phyloP scores from a whole-genome alignment of 2,797 vertebrate species.

The Limosa lapponica region DNA sequence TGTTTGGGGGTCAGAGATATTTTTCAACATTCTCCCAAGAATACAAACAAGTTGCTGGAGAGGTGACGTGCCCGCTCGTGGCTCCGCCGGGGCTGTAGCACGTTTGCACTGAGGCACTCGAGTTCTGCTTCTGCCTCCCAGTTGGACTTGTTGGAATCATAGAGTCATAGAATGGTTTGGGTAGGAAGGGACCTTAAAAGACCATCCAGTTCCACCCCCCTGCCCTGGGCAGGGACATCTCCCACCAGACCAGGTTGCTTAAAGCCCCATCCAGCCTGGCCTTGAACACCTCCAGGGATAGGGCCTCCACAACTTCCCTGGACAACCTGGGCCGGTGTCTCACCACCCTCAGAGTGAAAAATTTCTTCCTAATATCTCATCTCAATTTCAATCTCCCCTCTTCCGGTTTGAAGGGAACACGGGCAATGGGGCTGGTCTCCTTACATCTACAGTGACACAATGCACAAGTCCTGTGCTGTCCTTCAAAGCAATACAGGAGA shows the following conservation, averaged over 20 bases:
- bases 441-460: background rate
- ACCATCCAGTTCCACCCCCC: too few species aligned
- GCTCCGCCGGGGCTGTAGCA: background rate
- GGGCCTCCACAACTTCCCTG: background rate
- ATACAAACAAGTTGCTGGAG: constrained; percentile 61
- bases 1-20: constrained; percentile 69
- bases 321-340: background rate
- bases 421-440: background rate
- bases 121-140: background rate
- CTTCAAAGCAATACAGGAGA: background rate
- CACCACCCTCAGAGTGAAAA: background rate
- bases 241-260: too few species aligned
- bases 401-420: background rate
- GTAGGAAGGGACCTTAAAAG: too few species aligned
- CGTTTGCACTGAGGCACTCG: fast-evolving
- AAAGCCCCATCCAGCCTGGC: too few species aligned
- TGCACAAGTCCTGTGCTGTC: background rate
- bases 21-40: constrained; percentile 70
- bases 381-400: background rate
- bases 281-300: background rate
- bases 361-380: background rate
- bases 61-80: background rate
- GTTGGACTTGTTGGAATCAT: background rate
- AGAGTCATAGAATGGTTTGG: too few species aligned
- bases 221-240: too few species aligned